Percentiles rank a stretch among this genome's conserved stretches.
These are phyloP conservation scores for Bacillus rossius DNA, from an alignment of 1,140 invertebrate species.

Conservation along the genomic window DNA sequence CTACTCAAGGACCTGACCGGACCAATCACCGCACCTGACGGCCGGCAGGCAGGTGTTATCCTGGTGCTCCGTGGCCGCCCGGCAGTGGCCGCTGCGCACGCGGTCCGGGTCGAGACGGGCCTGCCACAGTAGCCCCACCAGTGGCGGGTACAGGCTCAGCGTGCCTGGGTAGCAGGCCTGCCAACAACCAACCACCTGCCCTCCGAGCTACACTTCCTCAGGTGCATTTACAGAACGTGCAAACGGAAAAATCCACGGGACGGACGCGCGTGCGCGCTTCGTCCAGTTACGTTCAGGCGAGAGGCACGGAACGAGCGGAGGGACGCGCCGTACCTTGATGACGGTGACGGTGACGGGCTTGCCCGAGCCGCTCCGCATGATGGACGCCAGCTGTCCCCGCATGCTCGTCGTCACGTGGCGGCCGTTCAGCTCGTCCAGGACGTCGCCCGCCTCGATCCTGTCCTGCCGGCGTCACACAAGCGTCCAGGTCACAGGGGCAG, in stretches of 20 bases:
- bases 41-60: background rate
- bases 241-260: too few species aligned
- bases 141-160: constrained; percentile 13
- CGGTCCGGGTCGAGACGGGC: constrained; percentile 17
- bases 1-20: too few species aligned
- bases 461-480: constrained; percentile 39
- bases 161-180: background rate
- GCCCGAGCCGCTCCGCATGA: constrained; percentile 46
- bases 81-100: too few species aligned
- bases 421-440: constrained; percentile 58
- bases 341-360: constrained; percentile 47
- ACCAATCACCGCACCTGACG: too few species aligned
- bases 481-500: too few species aligned
- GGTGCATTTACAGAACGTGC: too few species aligned
- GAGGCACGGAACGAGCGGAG: too few species aligned
- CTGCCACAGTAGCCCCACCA: constrained; percentile 17
- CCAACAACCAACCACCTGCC: constrained; percentile 9
- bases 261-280: too few species aligned
- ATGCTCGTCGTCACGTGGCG: constrained; percentile 42
- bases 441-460: constrained; percentile 52
- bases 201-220: constrained; percentile 11
- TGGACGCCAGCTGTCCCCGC: constrained; percentile 45
- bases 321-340: constrained; percentile 47
- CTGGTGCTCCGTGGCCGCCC: too few species aligned
- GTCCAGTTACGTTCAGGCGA: too few species aligned